phyloP scores from a whole-genome alignment of 2,888 invertebrate genomes.

The Camptogramma bilineatum region DNA sequence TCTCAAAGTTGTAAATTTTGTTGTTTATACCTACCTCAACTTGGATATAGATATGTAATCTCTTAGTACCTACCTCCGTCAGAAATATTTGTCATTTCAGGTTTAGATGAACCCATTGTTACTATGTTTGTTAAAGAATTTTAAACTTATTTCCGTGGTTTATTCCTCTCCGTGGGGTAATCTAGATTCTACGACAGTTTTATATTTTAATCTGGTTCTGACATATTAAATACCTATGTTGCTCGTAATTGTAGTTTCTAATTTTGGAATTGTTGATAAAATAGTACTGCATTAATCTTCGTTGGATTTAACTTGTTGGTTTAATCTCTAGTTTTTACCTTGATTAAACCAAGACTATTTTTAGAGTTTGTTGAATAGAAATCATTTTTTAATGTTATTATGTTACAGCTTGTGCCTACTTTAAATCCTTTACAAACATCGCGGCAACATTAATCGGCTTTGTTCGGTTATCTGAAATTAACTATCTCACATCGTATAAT shows the following conservation, averaged over 20 bases:
- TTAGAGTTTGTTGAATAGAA: neutral
- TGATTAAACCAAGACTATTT: neutral
- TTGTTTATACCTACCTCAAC: constrained; percentile 33
- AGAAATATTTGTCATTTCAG: constrained; percentile 16
- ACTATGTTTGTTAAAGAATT: neutral
- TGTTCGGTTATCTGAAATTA: constrained; percentile 46
- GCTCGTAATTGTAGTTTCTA: no score
- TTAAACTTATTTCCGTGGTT: no score
- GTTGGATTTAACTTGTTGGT: neutral
- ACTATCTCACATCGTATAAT: constrained; percentile 49
- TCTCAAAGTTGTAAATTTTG: constrained; percentile 38
- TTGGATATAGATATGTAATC: constrained; percentile 25
- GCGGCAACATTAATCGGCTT: constrained; percentile 38
- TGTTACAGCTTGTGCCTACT: neutral
- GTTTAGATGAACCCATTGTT: neutral
- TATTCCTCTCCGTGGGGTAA: no score
- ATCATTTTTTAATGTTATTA: neutral
- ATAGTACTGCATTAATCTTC: no score
- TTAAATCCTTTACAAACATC: constrained; percentile 32
- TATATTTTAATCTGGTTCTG: neutral
- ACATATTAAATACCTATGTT: no score
- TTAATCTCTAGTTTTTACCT: neutral
- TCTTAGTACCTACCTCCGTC: constrained; percentile 13
- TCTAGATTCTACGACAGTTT: neutral
- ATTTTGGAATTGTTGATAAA: no score